A percentile compares a stretch with the other conserved stretches of the same genome.
These are phyloP conservation scores for Lepus americanus DNA, from an alignment of 2,113 vertebrate species.

Conservation along the genomic window DNA sequence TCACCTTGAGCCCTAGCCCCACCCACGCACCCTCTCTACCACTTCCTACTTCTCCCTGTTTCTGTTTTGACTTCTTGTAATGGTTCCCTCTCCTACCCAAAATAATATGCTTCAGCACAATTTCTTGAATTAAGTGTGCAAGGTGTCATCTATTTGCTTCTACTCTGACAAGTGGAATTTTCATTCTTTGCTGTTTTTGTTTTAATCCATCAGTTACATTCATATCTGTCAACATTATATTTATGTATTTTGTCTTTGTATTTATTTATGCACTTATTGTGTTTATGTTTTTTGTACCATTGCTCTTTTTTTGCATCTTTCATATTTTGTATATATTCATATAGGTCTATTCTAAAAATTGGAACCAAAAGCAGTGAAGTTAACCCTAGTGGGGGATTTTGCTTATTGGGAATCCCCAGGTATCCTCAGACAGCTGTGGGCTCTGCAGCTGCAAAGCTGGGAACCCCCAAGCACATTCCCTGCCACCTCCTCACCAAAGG, in stretches of 20 bases:
- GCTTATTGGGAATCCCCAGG: neutral
- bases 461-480: neutral
- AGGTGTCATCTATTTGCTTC: neutral
- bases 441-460: neutral
- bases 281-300: neutral
- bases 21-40: neutral
- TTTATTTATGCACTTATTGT: slow-evolving; percentile 1
- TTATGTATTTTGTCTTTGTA: neutral
- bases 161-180: neutral
- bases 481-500: neutral
- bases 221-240: neutral
- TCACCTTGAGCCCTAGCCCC: neutral
- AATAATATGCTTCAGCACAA: neutral
- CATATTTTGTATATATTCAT: neutral
- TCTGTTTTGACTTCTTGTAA: slow-evolving; percentile 58
- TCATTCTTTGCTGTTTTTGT: neutral
- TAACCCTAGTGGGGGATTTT: neutral
- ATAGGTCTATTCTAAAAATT: neutral
- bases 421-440: neutral
- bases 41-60: slow-evolving; percentile 67
- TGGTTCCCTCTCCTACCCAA: slow-evolving; percentile 34
- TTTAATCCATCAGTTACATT: neutral
- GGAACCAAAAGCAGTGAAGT: neutral
- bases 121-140: neutral
- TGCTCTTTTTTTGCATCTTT: neutral